Conservation (phyloP, 2,797 vertebrate genomes). For the Lemur catta region DNA sequence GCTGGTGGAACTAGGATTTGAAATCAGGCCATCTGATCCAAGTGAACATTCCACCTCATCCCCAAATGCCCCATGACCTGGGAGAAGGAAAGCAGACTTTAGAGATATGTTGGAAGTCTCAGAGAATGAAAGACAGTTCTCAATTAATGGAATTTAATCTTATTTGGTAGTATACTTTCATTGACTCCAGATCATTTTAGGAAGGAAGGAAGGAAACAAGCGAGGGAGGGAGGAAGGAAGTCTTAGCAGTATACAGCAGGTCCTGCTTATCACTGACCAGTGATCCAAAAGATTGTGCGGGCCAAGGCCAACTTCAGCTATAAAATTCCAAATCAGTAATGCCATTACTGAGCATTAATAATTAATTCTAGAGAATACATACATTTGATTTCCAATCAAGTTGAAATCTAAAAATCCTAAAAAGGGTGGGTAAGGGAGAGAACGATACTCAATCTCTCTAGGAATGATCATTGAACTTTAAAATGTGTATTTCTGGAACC, state of each 20-base stretch:
- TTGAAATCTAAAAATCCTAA: background rate
- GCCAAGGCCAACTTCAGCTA: background rate
- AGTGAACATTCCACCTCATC: too few species aligned
- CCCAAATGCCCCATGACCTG: too few species aligned
- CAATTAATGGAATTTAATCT: background rate
- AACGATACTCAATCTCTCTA: background rate
- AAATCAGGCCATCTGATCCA: background rate
- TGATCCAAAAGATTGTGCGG: background rate
- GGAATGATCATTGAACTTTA: background rate
- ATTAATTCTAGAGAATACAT: background rate
- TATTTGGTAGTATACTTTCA: background rate
- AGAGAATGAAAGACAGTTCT: background rate
- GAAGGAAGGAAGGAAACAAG: background rate
- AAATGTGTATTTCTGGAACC: background rate
- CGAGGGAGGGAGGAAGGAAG: background rate
- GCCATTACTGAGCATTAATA: background rate
- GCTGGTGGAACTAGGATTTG: background rate
- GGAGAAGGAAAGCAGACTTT: background rate
- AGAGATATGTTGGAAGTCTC: background rate
- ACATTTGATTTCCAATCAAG: background rate
- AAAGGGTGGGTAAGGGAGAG: background rate
- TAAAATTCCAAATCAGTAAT: background rate
- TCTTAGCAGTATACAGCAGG: accelerated
- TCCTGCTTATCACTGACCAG: background rate
- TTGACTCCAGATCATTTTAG: background rate